Base-by-base conservation (phyloP, 2,797 vertebrate species). In the Otus scops region DNA sequence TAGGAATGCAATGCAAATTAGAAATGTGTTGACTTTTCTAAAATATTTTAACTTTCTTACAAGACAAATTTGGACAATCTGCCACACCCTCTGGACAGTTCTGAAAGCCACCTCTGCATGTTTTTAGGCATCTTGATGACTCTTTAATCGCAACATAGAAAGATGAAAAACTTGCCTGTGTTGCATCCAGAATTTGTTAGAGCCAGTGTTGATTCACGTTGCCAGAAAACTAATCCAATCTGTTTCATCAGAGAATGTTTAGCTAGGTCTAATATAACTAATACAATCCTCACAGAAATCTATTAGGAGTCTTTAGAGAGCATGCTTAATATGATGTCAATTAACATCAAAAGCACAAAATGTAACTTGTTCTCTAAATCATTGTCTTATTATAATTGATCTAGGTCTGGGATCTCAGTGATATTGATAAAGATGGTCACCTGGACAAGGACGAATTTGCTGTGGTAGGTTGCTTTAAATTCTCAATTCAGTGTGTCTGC, bases 331-430 rank as follows among this genome's bases (percentile, higher is more conserved):
- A 8, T 2, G 7, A 48, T 74, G 41, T 10, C 4, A 1, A 10
- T 54, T 14, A 74, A 43, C 54, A 59, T 63, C 47, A 70, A 64
- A 64, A n/a, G 41, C 30, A 19, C 19, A 23, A 48, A 50, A 18
- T 64, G 23, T 80, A 53, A 76, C 43, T 85, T 81, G 18, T 17
- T 84, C 24, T 77, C 69, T 82, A 67, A 90, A 50, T 83, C 0
- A 1, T n/a, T 64, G 27, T n/a, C 67, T 89, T 32, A 4, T 90
- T 34, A 10, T 79, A 10, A 76, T 80, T 70, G 39, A 85, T 79
- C 11, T 84, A 99, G 99, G 99, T 99, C 75, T 99, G 99, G 99
- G 99, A 99, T 96, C 98, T 99, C 92, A 99, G 99, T 93, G 99
- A 99, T 97, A 99, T 99, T 16, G 99, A 99, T 96, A 99, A 99